phyloP scores from a whole-genome alignment of 30 jellyfish, hydroid and myxozoan species.

The Catostylus mosaicus region DNA sequence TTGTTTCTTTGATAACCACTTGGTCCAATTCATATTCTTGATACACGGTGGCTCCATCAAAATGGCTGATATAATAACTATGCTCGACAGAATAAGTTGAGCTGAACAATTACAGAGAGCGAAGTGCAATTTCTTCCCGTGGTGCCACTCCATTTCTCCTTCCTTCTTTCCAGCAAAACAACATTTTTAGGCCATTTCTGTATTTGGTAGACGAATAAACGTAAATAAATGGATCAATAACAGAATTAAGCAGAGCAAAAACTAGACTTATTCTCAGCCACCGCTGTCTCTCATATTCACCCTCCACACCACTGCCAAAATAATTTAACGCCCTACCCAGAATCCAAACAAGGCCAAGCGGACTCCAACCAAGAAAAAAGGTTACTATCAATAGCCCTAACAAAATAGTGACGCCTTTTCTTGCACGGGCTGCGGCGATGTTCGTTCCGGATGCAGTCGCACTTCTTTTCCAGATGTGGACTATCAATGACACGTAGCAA shows the following conservation, averaged over 20 bases:
- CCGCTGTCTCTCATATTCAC: conserved; percentile 28
- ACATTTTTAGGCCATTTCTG: not conserved
- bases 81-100: no score
- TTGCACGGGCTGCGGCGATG: conserved; percentile 10
- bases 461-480: conserved; percentile 19
- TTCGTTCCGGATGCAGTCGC: not conserved
- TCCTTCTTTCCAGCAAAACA: no score
- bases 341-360: not conserved
- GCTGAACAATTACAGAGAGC: no score
- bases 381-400: conserved; percentile 1
- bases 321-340: conserved; percentile 4
- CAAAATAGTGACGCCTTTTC: not conserved
- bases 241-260: conserved; percentile 12
- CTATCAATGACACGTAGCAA: not conserved
- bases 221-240: conserved; percentile 8
- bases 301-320: not conserved
- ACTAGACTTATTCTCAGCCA: conserved; percentile 1
- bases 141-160: no score
- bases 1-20: no score
- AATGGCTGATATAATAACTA: no score
- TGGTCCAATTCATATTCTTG: no score
- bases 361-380: conserved; percentile 8
- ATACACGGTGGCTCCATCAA: no score
- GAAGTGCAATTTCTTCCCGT: no score
- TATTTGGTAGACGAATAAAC: not conserved